phyloP scores from a whole-genome alignment of 1,140 invertebrate genomes.

The Aphaenogaster floridana region DNA sequence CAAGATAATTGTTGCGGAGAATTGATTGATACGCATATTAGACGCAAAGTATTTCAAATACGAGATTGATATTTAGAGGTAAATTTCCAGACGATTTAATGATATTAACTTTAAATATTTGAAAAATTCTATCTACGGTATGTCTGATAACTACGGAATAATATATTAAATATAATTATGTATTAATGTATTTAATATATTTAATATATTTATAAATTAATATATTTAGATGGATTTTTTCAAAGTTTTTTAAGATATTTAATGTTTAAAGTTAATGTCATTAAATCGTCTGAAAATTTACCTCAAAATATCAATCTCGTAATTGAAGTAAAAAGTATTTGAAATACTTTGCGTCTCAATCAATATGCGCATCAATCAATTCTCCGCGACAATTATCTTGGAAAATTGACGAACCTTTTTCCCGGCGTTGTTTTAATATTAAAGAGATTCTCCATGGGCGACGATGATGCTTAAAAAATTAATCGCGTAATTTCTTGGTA shows the following conservation, averaged over 20 bases:
- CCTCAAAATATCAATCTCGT: neutral
- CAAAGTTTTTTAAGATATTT: too few relatives aligned
- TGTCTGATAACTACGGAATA: too few relatives aligned
- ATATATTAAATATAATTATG: too few relatives aligned
- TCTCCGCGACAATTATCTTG: neutral
- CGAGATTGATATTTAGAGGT: neutral
- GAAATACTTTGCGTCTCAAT: neutral
- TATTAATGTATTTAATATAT: too few relatives aligned
- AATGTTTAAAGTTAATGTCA: neutral
- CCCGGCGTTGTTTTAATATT: conserved; percentile 27
- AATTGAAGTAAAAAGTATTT: neutral
- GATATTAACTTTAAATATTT: neutral
- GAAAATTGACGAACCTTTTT: neutral
- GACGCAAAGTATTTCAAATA: neutral
- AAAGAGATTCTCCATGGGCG: neutral
- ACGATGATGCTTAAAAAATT: conserved; percentile 49
- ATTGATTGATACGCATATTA: neutral
- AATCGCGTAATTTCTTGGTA: conserved; percentile 31
- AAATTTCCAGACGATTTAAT: neutral
- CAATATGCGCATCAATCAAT: neutral
- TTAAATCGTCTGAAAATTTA: neutral
- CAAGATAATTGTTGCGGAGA: neutral
- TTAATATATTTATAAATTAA: too few relatives aligned
- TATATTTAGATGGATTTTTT: too few relatives aligned
- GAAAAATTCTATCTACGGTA: too few relatives aligned